Percentiles rank a stretch among this genome's conserved stretches.
phyloP scores from a whole-genome alignment of 1,140 invertebrate genomes.

The Dufourea novaeangliae region DNA sequence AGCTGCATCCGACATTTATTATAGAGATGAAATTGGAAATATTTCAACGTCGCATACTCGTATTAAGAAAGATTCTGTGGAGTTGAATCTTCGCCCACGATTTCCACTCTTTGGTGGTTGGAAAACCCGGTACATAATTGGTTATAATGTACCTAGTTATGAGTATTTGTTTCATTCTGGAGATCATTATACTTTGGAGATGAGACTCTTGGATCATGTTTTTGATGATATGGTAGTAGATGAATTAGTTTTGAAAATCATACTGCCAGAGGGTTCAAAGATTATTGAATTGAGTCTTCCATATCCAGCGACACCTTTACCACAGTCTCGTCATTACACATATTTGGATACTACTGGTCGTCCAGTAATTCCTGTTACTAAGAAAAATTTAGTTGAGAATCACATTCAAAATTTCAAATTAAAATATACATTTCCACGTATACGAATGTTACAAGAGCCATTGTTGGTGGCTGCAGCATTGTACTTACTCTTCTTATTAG shows the following conservation, averaged over 20 bases:
- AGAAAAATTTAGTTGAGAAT: conserved; percentile 96
- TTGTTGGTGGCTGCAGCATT: conserved; percentile 93
- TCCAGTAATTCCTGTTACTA: conserved; percentile 92
- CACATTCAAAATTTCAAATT: conserved; percentile 97
- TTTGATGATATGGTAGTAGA: conserved; percentile 98
- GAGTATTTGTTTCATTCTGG: conserved; percentile 95
- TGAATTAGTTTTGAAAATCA: conserved; percentile 93
- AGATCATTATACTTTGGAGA: conserved; percentile 92
- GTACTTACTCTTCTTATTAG: conserved; percentile 94
- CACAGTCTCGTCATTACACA: conserved; percentile 92
- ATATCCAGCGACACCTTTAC: conserved; percentile 88
- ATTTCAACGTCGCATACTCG: conserved; percentile 98
- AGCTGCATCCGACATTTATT: conserved; percentile 95
- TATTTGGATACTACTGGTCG: conserved; percentile 97
- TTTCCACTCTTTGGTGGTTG: conserved; percentile 99
- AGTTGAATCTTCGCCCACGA: conserved; percentile 95
- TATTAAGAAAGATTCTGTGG: conserved; percentile 93
- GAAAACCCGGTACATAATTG: conserved; percentile 98
- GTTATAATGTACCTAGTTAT: conserved; percentile 98
- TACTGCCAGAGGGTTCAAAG: conserved; percentile 95
- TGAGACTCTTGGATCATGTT: conserved; percentile 97
- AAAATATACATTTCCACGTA: conserved; percentile 93
- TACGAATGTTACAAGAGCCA: conserved; percentile 95
- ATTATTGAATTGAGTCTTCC: conserved; percentile 92
- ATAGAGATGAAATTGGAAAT: conserved; percentile 99